phyloP scores from a whole-genome alignment of 1,140 invertebrate species.

The Drosophila hydei region DNA sequence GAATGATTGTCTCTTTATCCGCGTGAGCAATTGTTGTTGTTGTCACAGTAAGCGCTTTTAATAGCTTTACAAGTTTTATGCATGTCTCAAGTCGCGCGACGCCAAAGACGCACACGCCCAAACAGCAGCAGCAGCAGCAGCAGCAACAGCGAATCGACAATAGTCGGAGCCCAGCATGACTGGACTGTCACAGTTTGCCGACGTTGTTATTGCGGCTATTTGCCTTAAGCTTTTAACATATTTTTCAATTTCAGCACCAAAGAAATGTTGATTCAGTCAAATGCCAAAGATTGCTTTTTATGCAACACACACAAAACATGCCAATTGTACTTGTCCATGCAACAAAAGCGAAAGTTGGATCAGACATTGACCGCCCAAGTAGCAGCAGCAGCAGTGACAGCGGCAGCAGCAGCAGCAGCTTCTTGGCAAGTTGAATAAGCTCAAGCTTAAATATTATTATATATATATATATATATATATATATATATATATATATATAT shows the following conservation, averaged over 20 bases:
- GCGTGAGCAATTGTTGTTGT: conserved; percentile 4
- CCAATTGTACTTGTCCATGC: conserved; percentile 24
- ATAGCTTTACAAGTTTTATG: conserved; percentile 67
- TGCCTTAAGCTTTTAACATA: conserved; percentile 76
- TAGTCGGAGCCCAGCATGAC: conserved; percentile 71
- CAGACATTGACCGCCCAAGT: conserved; percentile 34
- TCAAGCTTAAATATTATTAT: background rate
- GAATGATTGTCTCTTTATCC: conserved; percentile 43
- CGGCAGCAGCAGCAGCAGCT: conserved; percentile 16
- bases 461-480: background rate
- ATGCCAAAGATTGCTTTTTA: conserved; percentile 60
- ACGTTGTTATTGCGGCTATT: conserved; percentile 53
- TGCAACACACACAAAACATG: conserved; percentile 58
- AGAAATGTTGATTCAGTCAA: conserved; percentile 62
- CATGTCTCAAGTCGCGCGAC: conserved; percentile 33
- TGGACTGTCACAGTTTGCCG: conserved; percentile 50
- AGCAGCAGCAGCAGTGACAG: conserved; percentile 5
- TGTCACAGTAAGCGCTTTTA: conserved; percentile 48
- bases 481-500: background rate
- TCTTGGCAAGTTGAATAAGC: background rate
- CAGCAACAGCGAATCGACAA: conserved; percentile 39
- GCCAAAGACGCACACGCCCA: conserved; percentile 66
- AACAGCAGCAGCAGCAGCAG: conserved; percentile 18
- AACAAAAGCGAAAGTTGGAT: conserved; percentile 69
- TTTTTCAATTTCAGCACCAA: conserved; percentile 65